phyloP scores from a whole-genome alignment of 2,113 vertebrate species.

The Cololabis saira region DNA sequence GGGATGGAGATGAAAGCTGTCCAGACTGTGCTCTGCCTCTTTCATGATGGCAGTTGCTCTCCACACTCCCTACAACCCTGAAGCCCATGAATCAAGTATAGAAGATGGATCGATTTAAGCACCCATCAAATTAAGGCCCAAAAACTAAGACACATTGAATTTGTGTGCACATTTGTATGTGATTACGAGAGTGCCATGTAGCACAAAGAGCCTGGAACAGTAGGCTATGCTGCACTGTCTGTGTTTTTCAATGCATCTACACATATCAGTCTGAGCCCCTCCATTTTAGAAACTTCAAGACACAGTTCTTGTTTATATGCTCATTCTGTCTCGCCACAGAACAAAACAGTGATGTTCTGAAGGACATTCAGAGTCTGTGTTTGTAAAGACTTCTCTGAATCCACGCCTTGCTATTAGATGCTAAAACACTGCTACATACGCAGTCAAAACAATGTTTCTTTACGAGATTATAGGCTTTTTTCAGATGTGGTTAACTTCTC shows the following conservation, averaged over 20 bases:
- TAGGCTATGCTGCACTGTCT: neutral
- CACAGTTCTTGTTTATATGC: neutral
- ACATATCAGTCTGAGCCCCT: neutral
- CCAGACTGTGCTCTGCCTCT: too few species aligned
- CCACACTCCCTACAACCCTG: too few species aligned
- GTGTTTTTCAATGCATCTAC: neutral
- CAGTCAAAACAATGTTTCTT: slow-evolving; percentile 5
- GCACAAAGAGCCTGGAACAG: neutral
- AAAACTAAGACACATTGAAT: too few species aligned
- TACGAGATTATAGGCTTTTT: neutral
- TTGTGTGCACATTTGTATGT: too few species aligned
- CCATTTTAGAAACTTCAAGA: neutral
- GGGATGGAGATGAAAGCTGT: too few species aligned
- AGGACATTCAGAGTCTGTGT: slow-evolving; percentile 11
- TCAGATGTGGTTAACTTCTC: neutral
- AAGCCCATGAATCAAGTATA: neutral
- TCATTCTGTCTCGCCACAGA: neutral
- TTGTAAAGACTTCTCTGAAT: slow-evolving; percentile 7
- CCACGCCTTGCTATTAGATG: neutral
- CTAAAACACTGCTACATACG: neutral
- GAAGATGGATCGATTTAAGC: neutral
- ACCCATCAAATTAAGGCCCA: too few species aligned
- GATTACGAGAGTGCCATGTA: neutral
- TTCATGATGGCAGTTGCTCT: too few species aligned
- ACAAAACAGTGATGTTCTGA: slow-evolving; percentile 1